A percentile compares a stretch with the other conserved stretches of the same genome.
Evolutionary conservation across 64 coral and sea anemone species (phyloP).

Genomic region (Porites lutea): DNA sequence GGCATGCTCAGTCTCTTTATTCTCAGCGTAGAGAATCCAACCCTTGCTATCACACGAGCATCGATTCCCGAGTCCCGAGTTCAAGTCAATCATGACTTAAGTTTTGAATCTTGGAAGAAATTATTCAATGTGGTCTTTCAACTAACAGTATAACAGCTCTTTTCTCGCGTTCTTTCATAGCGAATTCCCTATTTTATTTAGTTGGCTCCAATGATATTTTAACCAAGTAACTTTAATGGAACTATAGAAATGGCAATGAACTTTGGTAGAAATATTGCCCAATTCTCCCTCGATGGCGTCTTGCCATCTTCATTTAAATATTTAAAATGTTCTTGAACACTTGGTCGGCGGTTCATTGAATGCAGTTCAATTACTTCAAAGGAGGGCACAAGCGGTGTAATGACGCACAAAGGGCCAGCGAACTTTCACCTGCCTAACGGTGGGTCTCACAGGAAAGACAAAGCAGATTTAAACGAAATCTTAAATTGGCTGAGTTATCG

Average conservation of each 20-base stretch:
- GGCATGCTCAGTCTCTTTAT: too few relatives aligned
- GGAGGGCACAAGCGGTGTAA: not conserved
- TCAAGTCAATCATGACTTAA: too few relatives aligned
- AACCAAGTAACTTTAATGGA: too few relatives aligned
- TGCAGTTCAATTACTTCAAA: not conserved
- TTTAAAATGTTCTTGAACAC: not conserved
- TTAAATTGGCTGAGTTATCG: constrained; percentile 10
- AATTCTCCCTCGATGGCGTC: not conserved
- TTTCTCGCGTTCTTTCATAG: too few relatives aligned
- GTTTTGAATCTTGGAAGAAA: too few relatives aligned
- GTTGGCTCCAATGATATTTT: too few relatives aligned
- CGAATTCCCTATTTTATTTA: too few relatives aligned
- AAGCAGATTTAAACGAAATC: not conserved
- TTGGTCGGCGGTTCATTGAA: not conserved
- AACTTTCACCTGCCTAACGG: not conserved
- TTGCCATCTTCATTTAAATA: not conserved
- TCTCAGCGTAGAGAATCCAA: too few relatives aligned
- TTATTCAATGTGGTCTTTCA: too few relatives aligned
- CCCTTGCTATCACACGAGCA: too few relatives aligned
- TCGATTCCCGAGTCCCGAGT: too few relatives aligned
- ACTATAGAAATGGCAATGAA: not conserved
- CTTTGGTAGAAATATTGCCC: not conserved
- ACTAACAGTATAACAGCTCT: too few relatives aligned
- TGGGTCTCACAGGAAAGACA: not conserved
- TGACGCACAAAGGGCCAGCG: not conserved